A percentile compares a stretch with the other conserved stretches of the same genome.
Conservation (phyloP, 2,113 vertebrate genomes). For the Montifringilla adamsi region DNA sequence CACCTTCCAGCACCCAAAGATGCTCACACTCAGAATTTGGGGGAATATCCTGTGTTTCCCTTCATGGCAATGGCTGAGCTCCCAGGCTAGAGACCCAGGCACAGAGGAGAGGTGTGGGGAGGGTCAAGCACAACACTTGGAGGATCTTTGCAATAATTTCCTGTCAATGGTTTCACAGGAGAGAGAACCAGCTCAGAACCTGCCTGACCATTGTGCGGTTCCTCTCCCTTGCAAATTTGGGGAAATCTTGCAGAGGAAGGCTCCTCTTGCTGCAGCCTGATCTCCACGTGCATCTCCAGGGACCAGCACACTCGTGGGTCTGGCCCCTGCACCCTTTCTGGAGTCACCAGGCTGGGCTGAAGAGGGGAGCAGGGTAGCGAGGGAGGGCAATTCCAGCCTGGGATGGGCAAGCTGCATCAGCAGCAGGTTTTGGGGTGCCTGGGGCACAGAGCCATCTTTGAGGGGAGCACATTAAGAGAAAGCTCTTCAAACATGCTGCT, state of each 20-base stretch:
- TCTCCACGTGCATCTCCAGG: background rate
- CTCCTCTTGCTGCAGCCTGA: background rate
- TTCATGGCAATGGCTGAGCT: background rate
- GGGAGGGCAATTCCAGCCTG: background rate
- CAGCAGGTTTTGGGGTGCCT: background rate
- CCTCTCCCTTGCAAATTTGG: background rate
- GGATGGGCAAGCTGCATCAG: background rate
- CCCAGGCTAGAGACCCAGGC: background rate
- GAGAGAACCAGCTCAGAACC: background rate
- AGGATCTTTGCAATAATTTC: background rate
- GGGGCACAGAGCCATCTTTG: background rate
- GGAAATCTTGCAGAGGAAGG: background rate
- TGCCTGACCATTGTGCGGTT: fast-evolving
- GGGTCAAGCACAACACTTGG: background rate
- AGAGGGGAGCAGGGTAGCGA: background rate
- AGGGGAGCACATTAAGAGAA: background rate
- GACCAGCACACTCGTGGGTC: background rate
- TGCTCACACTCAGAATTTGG: background rate
- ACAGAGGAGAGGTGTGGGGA: background rate
- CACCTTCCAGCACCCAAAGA: background rate
- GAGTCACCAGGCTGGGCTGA: background rate
- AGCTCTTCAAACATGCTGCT: background rate
- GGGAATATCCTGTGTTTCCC: background rate
- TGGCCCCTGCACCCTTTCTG: background rate
- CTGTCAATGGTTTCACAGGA: background rate